These are phyloP conservation scores for Dinocampus coccinellae DNA, from an alignment of 2,888 invertebrate species.

Conservation along the genomic window DNA sequence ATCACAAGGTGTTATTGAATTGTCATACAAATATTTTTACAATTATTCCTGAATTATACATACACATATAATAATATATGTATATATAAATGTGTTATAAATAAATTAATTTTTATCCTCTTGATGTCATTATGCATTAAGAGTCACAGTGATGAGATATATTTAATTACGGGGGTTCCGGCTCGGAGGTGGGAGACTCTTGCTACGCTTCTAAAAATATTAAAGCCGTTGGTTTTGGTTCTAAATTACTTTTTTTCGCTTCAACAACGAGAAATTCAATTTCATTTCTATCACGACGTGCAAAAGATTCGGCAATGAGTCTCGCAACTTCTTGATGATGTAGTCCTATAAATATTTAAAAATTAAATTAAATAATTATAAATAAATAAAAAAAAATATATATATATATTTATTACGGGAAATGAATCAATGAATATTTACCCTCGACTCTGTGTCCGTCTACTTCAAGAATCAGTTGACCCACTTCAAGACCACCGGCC, in stretches of 20 bases:
- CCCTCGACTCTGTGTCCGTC: constrained; percentile 80
- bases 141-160: background rate
- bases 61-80: no score
- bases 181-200: constrained; percentile 69
- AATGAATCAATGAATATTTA: constrained; percentile 48
- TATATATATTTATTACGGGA: background rate
- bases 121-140: constrained; percentile 15
- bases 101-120: constrained; percentile 2
- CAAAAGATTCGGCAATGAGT: constrained; percentile 93
- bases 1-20: constrained; percentile 21
- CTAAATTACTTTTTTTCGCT: constrained; percentile 91
- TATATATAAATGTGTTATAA: background rate
- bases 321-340: constrained; percentile 83
- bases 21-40: constrained; percentile 8
- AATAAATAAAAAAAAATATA: background rate
- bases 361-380: background rate
- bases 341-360: constrained; percentile 62
- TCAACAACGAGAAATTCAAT: constrained; percentile 95
- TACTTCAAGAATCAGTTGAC: constrained; percentile 93
- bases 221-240: constrained; percentile 91
- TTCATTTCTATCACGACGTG: constrained; percentile 87
- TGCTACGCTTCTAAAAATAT: constrained; percentile 95
- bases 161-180: constrained; percentile 60
- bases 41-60: no score
- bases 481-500: constrained; percentile 93